phyloP scores from a whole-genome alignment of 2,797 vertebrate species.

The Eptatretus atami region DNA sequence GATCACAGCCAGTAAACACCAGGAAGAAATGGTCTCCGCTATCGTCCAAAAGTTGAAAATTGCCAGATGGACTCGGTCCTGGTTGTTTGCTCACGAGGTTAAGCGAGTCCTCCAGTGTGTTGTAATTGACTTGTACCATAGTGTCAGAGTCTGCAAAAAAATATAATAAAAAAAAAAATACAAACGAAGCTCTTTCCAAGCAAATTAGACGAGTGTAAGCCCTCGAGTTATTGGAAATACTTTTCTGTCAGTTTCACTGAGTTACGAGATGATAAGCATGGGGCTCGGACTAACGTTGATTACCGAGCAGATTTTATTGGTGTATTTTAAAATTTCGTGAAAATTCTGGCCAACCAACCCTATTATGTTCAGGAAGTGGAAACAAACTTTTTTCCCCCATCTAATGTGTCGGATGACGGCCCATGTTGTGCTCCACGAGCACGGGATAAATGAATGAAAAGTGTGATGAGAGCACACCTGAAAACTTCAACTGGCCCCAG shows the following conservation, averaged over 20 bases:
- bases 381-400: too few relatives aligned
- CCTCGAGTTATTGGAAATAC: neutral
- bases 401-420: too few relatives aligned
- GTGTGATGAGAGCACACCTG: conserved; percentile 22
- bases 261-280: too few relatives aligned
- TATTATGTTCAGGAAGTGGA: too few relatives aligned
- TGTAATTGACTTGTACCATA: conserved; percentile 41
- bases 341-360: too few relatives aligned
- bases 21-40: conserved; percentile 21
- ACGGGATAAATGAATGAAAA: neutral
- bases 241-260: neutral
- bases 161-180: neutral
- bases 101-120: conserved; percentile 29
- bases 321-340: too few relatives aligned
- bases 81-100: conserved; percentile 22
- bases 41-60: neutral
- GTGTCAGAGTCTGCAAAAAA: conserved; percentile 31
- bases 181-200: neutral
- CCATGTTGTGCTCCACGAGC: too few relatives aligned
- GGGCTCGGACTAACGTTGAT: too few relatives aligned
- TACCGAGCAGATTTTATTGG: too few relatives aligned
- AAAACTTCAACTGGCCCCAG: conserved; percentile 49
- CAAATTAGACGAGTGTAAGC: neutral
- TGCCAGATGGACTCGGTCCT: conserved; percentile 10
- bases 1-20: conserved; percentile 41